phyloP scores from a whole-genome alignment of 2,888 invertebrate genomes.

The Caenorhabditis sinica region DNA sequence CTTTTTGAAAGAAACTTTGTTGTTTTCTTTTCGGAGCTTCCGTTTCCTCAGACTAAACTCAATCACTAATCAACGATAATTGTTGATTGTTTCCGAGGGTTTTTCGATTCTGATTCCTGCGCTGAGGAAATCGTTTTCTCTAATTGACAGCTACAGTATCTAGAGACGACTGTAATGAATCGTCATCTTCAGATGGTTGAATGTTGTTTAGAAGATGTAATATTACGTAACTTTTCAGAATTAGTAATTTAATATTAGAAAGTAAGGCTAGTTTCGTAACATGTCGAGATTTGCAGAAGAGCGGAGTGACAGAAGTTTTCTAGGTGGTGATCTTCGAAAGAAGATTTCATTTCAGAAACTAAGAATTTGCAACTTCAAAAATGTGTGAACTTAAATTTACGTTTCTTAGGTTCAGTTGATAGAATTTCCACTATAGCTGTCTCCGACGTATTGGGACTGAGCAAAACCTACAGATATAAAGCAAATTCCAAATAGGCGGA shows the following conservation, averaged over 20 bases:
- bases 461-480: too few relatives aligned
- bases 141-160: neutral
- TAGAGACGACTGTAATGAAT: neutral
- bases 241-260: neutral
- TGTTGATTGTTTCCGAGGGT: neutral
- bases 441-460: too few relatives aligned
- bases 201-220: neutral
- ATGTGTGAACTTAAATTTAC: too few relatives aligned
- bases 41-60: slow-evolving; percentile 6
- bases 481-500: too few relatives aligned
- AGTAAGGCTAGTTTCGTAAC: too few relatives aligned
- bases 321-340: too few relatives aligned
- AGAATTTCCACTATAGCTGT: too few relatives aligned
- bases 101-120: neutral
- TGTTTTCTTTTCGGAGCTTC: slow-evolving; percentile 1
- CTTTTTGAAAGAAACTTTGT: neutral
- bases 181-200: neutral
- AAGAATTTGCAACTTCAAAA: too few relatives aligned
- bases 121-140: slow-evolving; percentile 11
- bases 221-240: neutral
- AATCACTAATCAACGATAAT: neutral
- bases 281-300: too few relatives aligned
- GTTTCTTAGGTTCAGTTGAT: too few relatives aligned
- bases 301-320: too few relatives aligned
- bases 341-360: too few relatives aligned